These are phyloP conservation scores for Fistularia commersonii DNA, from an alignment of 2,797 vertebrate genomes.

Conservation along the genomic window DNA sequence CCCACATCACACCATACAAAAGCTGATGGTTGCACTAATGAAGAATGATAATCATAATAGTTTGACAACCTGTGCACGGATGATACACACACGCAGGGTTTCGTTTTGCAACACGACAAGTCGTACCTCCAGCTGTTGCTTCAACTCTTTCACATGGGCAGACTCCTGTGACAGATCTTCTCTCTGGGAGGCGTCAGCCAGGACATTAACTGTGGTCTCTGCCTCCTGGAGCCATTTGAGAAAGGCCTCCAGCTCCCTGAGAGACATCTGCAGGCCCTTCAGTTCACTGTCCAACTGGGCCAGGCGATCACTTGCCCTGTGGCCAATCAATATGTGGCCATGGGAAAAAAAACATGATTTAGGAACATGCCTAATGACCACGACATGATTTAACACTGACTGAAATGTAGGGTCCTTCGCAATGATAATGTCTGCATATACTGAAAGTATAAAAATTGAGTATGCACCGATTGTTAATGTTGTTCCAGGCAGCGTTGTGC, in stretches of 20 bases:
- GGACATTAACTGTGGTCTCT: constrained; percentile 87
- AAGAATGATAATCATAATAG: constrained; percentile 55
- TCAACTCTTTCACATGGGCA: constrained; percentile 76
- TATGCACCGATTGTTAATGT: constrained; percentile 84
- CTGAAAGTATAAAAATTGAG: background rate
- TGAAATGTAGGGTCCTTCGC: no score
- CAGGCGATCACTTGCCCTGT: constrained; percentile 84
- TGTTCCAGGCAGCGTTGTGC: constrained; percentile 83
- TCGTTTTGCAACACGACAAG: background rate
- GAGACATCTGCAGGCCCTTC: constrained; percentile 82
- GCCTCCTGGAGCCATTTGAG: constrained; percentile 96
- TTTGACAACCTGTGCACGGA: constrained; percentile 37
- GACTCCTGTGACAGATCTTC: constrained; percentile 85
- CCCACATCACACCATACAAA: constrained; percentile 1
- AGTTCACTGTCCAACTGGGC: constrained; percentile 84
- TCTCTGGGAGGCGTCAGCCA: constrained; percentile 85
- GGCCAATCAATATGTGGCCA: constrained; percentile 22
- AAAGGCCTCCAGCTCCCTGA: constrained; percentile 88
- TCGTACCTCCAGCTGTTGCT: constrained; percentile 86
- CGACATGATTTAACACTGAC: no score
- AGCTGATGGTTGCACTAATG: constrained; percentile 40
- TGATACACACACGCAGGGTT: constrained; percentile 6
- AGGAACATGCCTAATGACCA: background rate
- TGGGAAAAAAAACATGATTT: background rate
- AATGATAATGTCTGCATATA: no score